Evolutionary conservation across 2,797 vertebrate genomes (phyloP), one percentile per base, ranked within the genome.

Genomic region (Schizopygopsis pylzovi): DNA sequence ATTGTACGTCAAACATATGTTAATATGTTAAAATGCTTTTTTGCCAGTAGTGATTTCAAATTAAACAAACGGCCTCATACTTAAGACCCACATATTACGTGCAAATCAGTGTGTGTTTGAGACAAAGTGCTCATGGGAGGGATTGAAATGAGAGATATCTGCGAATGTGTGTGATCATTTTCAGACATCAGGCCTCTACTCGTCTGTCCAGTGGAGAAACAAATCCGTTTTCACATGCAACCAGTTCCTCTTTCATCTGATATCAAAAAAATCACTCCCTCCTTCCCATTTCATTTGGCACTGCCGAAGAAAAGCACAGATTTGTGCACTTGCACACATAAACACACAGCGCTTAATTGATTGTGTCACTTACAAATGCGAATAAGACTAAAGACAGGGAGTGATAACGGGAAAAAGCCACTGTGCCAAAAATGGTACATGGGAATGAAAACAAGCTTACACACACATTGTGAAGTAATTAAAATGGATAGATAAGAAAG

Each of bases 401-500:
- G 73, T 79, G 86, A 89, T 87, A 86, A 85, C 63, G 75, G 28
- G 81, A 81, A 72, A 88, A 86, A 87, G 79, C 73, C 33, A 81
- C 65, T 16, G 54, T 78, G 78, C 82, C 86, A 87, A 89, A 89
- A 92, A 87, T 87, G 85, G 81, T 87, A 86, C 77, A 37, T 76
- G 78, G 89, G 85, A 90, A 87, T 76, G 82, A 88, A 89, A 88
- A 90, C 86, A 89, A 90, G 91, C 89, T 85, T 83, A 90, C 87
- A 86, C 85, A 76, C 87, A 89, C 85, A 85, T 90, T 89, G 85
- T 84, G 71, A 87, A 91, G 89, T 91, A 90, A 92, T 92, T 91
- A 91, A 92, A 90, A 90, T 85, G 84, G 85, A 73, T 63, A 90
- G 91, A 92, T 91, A 91, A 87, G 81, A 88, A 83, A 81, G n/a